Evolutionary conservation across 1,140 invertebrate species (phyloP).

Genomic region (Zaprionus ornatus): DNA sequence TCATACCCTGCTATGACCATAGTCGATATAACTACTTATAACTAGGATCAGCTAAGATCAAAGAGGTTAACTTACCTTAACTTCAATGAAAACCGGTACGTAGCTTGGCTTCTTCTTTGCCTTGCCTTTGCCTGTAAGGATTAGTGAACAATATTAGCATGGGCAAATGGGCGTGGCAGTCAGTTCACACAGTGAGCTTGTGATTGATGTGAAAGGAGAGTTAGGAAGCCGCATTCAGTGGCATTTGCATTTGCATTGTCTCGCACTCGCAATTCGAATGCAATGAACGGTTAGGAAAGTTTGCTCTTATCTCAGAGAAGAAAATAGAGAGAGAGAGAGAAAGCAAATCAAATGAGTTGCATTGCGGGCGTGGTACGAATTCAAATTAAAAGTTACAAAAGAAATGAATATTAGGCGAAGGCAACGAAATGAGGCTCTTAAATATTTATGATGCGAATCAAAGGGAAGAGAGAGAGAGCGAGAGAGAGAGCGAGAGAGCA

Average conservation of each 20-base stretch:
- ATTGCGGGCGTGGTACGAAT: conserved; percentile 37
- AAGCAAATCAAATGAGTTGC: conserved; percentile 70
- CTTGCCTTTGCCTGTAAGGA: conserved; percentile 42
- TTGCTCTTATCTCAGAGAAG: conserved; percentile 61
- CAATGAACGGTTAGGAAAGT: conserved; percentile 72
- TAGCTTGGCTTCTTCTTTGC: conserved; percentile 57
- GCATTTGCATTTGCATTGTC: conserved; percentile 62
- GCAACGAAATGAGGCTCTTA: conserved; percentile 70
- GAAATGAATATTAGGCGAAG: conserved; percentile 69
- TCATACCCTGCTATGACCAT: too few species aligned
- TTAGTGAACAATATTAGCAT: conserved; percentile 44
- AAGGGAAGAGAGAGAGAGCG: conserved; percentile 48
- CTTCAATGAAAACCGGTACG: conserved; percentile 75
- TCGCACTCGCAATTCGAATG: conserved; percentile 63
- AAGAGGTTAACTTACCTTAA: conserved; percentile 64
- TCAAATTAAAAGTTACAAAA: conserved; percentile 81
- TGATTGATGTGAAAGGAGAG: conserved; percentile 57
- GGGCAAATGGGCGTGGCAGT: conserved; percentile 47
- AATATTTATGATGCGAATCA: conserved; percentile 77
- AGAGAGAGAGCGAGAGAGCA: neutral
- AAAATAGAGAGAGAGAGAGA: neutral
- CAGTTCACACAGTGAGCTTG: conserved; percentile 43
- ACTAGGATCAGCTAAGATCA: neutral
- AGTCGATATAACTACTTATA: neutral
- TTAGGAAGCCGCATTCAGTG: conserved; percentile 35